Base-by-base conservation (phyloP, 2,113 vertebrate species). In the Apus apus region DNA sequence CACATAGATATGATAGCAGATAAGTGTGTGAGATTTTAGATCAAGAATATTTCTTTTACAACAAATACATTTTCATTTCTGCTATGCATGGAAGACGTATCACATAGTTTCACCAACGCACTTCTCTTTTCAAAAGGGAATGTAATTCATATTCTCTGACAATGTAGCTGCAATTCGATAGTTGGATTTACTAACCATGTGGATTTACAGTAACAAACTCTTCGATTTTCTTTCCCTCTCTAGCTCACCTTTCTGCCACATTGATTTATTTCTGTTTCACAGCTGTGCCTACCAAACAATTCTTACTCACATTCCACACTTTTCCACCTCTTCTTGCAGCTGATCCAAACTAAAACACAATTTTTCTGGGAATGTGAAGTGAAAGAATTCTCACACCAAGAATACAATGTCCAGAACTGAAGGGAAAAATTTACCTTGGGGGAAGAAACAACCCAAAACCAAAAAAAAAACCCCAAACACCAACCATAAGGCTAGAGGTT, bases 251-350 rank as follows among this genome's bases (percentile, higher is more conserved):
- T 89, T 87, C 74, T 94, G 73, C 54, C 84, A 96, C 78, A 64
- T 79, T 94, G 89, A 97, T 95, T 93, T 96, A 95, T 95, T 95
- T 87, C 91, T 92, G n/a, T 65, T 91, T 86, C 89, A 91, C 94
- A 95, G 89, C 89, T 95, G 91, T 8, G 4, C 74, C 73, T 73
- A 92, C 57, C 65, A 85, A 92, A 94, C 57, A 21, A 92, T 84
- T 89, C 76, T 78, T 91, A 71, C 66, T 90, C 74, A 70, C 74
- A 54, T 50, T 68, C 62, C 45, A 68, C 57, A 76, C 26, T 82
- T 89, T 61, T 15, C 66, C 20, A 72, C 46, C 58, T 89, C 66
- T 57, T 74, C 61, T 64, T 78, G 65, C 84, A 89, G 70, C 66
- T 89, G 74, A 96, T 87, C 40, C 62, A 62, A 90, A 87, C 45